Evolutionary conservation across 2,113 vertebrate species (phyloP), one percentile per base, ranked within the genome.

Genomic region (Amphilophus citrinellus): DNA sequence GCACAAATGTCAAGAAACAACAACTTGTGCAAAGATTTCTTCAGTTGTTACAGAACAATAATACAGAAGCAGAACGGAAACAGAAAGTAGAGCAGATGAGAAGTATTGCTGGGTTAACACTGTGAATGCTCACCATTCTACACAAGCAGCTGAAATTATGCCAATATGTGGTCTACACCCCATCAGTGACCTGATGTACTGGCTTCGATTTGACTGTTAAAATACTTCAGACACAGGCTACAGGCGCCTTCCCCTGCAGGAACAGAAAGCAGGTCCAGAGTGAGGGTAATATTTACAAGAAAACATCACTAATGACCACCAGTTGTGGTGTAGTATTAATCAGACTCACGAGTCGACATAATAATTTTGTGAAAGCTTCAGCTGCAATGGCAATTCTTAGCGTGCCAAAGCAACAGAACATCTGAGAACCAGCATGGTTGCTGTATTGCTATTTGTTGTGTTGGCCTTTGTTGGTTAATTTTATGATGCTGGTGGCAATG

Each of bases 1-100:
- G 71, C 68, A 84, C n/a, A 84, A 81, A 79, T 10, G 71, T 84
- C 73, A 61, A 53, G 39, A 75, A 68, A 65, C 32, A 58, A 77
- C 53, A 6, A 80, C 53, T 50, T 35, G 10, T 60, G 27, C 37
- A 35, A 62, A 24, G 18, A 59, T 61, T 78, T 63, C 39, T 60
- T 20, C 22, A 47, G 58, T 17, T 17, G 2, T 58, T 35, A 15
- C 7, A 35, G 37, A 30, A 32, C 50, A 56, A 35, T 35, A 42
- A 20, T 6, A 3, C 5, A 14, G 27, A 57, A 15, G 75, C 37
- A 62, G 18, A 62, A 27, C 18, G 9, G 20, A 5, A 42, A 62
- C 27, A 35, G 59, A 62, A 78, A 53, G 47, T 35, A 73, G 47
- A 73, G 50, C 47, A 53, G 17, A 53, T 47, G 10, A 32, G 39